Base-by-base conservation (phyloP, 2,888 invertebrate genomes). In the Tryphoninae sp. region DNA sequence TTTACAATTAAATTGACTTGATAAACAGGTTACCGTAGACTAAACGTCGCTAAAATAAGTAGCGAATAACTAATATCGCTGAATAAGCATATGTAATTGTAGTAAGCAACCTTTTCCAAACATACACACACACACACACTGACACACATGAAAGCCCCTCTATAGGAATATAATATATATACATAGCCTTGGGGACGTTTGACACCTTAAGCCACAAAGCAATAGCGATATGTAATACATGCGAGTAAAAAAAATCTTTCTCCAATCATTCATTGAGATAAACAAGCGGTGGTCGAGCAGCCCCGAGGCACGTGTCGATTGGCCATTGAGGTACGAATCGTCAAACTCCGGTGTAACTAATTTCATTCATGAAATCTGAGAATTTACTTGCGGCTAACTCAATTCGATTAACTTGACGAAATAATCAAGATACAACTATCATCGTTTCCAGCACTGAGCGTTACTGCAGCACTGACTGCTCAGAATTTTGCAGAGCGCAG, bases 261-360 rank as follows among this genome's bases (percentile, higher is more conserved):
- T 75, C 51, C 68, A 76, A 67, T 64, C 65, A 67, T 19, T 23
- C 59, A 26, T 49, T 53, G 13, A 59, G 23, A 58, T 58, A 65
- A 79, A 79, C 55, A 79, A 78, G n/a, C 26, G 51, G 55, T 45
- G 26, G 45, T 45, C 75, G 64, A 69, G n/a, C 26, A 40, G 51
- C 49, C 2, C 55, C 45, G 78, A 40, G 67, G 77, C 76, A 68
- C 80, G 67, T 77, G 77, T 59, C 45, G 45, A 26, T 33, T 68
- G 65, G 40, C 42, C 26, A 59, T 33, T 33, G 45, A 45, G 13
- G 11, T 13, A 13, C 33, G 13, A 13, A 45, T 45, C 13, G 13
- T 45, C 45, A 11, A 16, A 40, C 16, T 58, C 42, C 9, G 64
- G 19, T 19, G 19, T 19, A 73, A 78, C 23, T 72, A 33, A 68